Evolutionary conservation across 2,113 vertebrate species (phyloP).

Genomic region (Numenius arquata): DNA sequence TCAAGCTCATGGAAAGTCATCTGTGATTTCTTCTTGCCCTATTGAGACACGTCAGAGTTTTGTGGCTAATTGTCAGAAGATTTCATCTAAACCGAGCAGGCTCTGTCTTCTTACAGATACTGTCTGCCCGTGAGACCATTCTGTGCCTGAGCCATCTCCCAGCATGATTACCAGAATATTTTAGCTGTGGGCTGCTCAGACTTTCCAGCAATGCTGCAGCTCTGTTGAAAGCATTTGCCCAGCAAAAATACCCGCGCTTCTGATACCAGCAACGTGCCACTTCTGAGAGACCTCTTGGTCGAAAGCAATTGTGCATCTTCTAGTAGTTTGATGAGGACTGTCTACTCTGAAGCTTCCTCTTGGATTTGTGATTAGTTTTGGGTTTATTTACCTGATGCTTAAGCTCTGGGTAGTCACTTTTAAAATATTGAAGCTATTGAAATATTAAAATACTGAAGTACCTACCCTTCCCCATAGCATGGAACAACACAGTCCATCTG

Average conservation of each 20-base stretch:
- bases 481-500: background rate
- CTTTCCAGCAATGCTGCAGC: background rate
- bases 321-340: background rate
- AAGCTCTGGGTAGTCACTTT: background rate
- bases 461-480: background rate
- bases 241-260: background rate
- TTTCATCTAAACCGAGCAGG: background rate
- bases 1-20: background rate
- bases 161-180: background rate
- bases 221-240: background rate
- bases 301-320: background rate
- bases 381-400: background rate
- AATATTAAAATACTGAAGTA: background rate
- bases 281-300: background rate
- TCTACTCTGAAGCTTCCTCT: background rate
- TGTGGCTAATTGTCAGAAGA: background rate
- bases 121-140: background rate
- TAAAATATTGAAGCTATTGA: background rate
- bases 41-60: background rate
- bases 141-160: background rate
- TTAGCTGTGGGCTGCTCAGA: background rate
- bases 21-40: background rate
- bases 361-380: background rate
- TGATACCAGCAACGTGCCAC: background rate
- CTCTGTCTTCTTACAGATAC: background rate